Conservation (phyloP, 2,888 invertebrate genomes). For the Drosophila demipolita region DNA sequence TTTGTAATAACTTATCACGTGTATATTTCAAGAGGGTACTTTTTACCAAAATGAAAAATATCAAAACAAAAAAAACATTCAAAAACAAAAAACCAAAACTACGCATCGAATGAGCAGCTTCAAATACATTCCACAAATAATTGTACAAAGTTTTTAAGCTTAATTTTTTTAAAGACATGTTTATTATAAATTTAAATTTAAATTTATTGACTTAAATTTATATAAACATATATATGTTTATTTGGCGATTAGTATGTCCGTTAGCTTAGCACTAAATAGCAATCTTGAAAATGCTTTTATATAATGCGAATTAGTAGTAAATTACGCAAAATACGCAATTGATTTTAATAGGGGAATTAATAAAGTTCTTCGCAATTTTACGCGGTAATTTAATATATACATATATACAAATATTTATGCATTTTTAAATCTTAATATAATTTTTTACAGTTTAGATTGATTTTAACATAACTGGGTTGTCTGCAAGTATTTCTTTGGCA, state of each 20-base stretch:
- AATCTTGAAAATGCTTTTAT: slow-evolving; percentile 62
- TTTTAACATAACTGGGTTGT: background rate
- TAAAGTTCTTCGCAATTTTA: slow-evolving; percentile 61
- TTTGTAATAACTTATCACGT: slow-evolving; percentile 66
- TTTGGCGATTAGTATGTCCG: slow-evolving; percentile 48
- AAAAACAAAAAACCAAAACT: slow-evolving; percentile 14
- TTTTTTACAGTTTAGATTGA: background rate
- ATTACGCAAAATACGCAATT: slow-evolving; percentile 30
- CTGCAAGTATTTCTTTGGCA: background rate
- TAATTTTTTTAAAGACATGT: slow-evolving; percentile 44
- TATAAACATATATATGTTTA: slow-evolving; percentile 12
- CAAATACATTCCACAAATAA: slow-evolving; percentile 42
- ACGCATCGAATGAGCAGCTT: slow-evolving; percentile 64
- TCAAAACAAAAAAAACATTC: slow-evolving; percentile 6
- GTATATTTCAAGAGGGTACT: slow-evolving; percentile 52
- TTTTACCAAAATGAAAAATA: slow-evolving; percentile 52
- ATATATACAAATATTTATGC: background rate
- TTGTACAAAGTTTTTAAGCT: slow-evolving; percentile 64
- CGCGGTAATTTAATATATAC: slow-evolving; percentile 6
- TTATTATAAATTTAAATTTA: slow-evolving; percentile 57
- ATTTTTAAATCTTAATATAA: background rate
- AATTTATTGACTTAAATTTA: slow-evolving; percentile 24
- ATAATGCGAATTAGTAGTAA: slow-evolving; percentile 20
- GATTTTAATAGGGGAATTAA: slow-evolving; percentile 61
- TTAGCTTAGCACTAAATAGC: slow-evolving; percentile 53